phyloP scores from a whole-genome alignment of 2,888 invertebrate genomes.

The Phortica okadai region DNA sequence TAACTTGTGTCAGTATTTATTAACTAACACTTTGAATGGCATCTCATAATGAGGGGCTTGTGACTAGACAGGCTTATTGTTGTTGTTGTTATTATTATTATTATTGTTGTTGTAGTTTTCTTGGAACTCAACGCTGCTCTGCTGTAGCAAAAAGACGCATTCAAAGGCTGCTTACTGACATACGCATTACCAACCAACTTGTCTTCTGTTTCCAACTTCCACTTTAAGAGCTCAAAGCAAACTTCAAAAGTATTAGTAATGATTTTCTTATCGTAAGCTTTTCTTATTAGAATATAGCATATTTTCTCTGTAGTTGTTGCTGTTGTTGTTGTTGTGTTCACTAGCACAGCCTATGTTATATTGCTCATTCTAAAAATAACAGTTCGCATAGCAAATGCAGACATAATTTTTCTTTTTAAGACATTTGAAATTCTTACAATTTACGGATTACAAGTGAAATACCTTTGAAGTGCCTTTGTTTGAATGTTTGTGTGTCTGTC shows the following conservation, averaged over 20 bases:
- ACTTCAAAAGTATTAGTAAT: conserved; percentile 5
- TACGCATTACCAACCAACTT: too few relatives aligned
- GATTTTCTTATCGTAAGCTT: conserved; percentile 1
- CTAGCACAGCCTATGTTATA: too few relatives aligned
- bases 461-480: conserved; percentile 36
- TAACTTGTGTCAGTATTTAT: conserved; percentile 1
- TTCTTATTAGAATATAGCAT: conserved; percentile 13
- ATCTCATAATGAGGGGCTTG: neutral
- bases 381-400: too few relatives aligned
- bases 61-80: too few relatives aligned
- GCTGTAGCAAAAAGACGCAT: neutral
- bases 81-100: too few relatives aligned
- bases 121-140: neutral
- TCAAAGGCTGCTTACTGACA: too few relatives aligned
- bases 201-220: too few relatives aligned
- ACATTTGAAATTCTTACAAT: conserved; percentile 36
- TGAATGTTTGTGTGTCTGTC: neutral
- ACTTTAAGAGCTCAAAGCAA: neutral
- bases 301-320: neutral
- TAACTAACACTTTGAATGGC: neutral
- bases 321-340: neutral
- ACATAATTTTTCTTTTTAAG: conserved; percentile 14
- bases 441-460: conserved; percentile 39
- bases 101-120: neutral
- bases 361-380: too few relatives aligned